Conservation (phyloP, 1,140 invertebrate species). For the Conopomorpha cramerella region DNA sequence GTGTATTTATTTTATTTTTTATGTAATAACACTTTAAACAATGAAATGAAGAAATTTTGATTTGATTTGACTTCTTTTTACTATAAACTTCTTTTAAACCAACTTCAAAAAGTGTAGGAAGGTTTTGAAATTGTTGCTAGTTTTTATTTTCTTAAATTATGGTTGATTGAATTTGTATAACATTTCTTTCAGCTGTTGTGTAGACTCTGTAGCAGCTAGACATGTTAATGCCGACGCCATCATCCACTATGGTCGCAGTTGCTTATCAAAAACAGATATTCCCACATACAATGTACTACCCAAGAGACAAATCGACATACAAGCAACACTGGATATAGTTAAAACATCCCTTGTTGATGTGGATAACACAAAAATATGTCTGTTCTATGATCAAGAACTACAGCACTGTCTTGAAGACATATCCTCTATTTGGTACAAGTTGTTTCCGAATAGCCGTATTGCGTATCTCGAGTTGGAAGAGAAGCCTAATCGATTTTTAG, state of each 20-base stretch:
- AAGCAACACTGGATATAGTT: conserved; percentile 24
- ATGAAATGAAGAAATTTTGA: too few relatives aligned
- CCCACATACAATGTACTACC: conserved; percentile 76
- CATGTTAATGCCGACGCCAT: conserved; percentile 84
- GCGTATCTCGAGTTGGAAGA: conserved; percentile 23
- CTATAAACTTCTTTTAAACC: too few relatives aligned
- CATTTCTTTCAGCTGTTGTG: conserved; percentile 77
- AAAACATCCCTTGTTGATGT: conserved; percentile 21
- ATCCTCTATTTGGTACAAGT: conserved; percentile 29
- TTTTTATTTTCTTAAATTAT: too few relatives aligned
- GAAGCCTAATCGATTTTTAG: conserved; percentile 19
- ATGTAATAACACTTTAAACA: too few relatives aligned
- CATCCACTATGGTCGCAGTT: conserved; percentile 90
- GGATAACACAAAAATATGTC: conserved; percentile 55
- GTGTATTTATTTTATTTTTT: too few relatives aligned
- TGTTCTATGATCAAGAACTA: conserved; percentile 78
- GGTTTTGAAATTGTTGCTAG: too few relatives aligned
- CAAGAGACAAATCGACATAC: conserved; percentile 61
- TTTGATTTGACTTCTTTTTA: too few relatives aligned
- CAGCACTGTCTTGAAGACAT: conserved; percentile 62
- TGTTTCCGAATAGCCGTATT: conserved; percentile 26
- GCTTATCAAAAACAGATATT: conserved; percentile 75
- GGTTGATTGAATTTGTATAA: conserved; percentile 3
- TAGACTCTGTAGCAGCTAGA: conserved; percentile 88
- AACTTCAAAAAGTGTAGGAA: too few relatives aligned